A percentile compares a stretch with the other conserved stretches of the same genome.
Conservation (phyloP, 1,140 invertebrate species). For the Bacillus rossius region DNA sequence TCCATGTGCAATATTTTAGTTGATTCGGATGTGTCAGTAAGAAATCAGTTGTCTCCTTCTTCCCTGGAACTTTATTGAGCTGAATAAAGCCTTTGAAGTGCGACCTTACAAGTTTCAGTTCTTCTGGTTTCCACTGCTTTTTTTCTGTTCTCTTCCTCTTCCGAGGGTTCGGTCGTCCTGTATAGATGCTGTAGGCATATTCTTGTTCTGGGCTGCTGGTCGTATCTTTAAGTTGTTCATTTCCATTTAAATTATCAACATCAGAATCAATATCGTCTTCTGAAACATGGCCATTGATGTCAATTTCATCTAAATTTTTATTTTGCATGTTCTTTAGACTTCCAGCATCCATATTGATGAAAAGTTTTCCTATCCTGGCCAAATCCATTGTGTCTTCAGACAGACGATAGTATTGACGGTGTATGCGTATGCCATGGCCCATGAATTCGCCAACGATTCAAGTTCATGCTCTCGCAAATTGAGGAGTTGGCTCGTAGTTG, state of each 20-base stretch:
- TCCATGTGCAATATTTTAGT: too few species aligned
- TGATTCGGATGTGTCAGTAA: too few species aligned
- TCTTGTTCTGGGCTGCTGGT: too few species aligned
- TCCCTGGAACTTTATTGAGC: too few species aligned
- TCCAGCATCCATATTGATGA: slow-evolving; percentile 1
- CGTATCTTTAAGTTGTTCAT: too few species aligned
- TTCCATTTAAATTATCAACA: background rate
- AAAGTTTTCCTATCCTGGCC: slow-evolving; percentile 6
- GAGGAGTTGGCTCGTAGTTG: slow-evolving; percentile 12
- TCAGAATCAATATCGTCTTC: background rate
- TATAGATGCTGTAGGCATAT: too few species aligned
- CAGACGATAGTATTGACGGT: slow-evolving; percentile 17
- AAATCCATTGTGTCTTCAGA: slow-evolving; percentile 8
- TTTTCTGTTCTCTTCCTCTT: too few species aligned
- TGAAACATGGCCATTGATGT: background rate
- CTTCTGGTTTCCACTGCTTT: too few species aligned
- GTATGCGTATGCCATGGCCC: slow-evolving; percentile 21
- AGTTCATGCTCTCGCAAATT: slow-evolving; percentile 12
- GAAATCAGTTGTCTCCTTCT: too few species aligned
- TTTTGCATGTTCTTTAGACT: background rate
- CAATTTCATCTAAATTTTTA: slow-evolving; percentile 2
- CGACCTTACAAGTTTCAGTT: too few species aligned
- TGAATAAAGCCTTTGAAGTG: too few species aligned
- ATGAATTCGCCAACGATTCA: slow-evolving; percentile 15
- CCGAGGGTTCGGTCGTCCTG: too few species aligned